Conservation (phyloP, 1,140 invertebrate species). For the Drosophila athabasca region DNA sequence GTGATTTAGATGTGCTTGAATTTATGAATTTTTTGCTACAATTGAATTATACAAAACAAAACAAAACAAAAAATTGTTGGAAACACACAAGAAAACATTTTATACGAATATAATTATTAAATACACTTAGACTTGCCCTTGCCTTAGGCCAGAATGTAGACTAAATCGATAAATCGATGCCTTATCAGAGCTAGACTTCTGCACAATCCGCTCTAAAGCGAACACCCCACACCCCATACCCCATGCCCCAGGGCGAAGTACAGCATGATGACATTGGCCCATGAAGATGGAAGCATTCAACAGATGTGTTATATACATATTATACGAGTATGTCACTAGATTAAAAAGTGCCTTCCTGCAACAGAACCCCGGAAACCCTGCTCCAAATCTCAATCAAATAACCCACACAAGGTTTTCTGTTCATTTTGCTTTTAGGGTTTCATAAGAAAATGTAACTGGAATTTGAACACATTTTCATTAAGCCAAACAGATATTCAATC, state of each 20-base stretch:
- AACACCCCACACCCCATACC: background rate
- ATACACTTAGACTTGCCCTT: constrained; percentile 10
- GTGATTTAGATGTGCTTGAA: constrained; percentile 81
- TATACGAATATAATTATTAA: constrained; percentile 38
- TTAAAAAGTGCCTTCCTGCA: constrained; percentile 67
- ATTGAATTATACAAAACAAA: constrained; percentile 56
- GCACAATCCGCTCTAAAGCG: constrained; percentile 39
- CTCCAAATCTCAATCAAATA: constrained; percentile 30
- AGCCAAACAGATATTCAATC: constrained; percentile 4
- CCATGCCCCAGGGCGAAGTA: no score
- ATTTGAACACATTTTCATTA: constrained; percentile 19
- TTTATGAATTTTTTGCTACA: constrained; percentile 42
- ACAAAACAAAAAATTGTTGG: constrained; percentile 49
- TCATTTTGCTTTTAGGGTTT: constrained; percentile 24
- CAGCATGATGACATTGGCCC: constrained; percentile 1
- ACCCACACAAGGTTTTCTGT: background rate
- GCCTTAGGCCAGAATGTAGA: constrained; percentile 15
- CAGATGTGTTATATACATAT: constrained; percentile 53
- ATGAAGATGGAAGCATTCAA: background rate
- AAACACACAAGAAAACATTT: constrained; percentile 41
- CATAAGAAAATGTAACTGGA: constrained; percentile 18
- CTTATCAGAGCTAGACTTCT: constrained; percentile 39
- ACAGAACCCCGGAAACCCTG: constrained; percentile 17
- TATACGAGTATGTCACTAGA: constrained; percentile 67
- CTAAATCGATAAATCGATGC: constrained; percentile 32